Conservation (phyloP, 2,113 vertebrate species). For the Athene cunicularia region DNA sequence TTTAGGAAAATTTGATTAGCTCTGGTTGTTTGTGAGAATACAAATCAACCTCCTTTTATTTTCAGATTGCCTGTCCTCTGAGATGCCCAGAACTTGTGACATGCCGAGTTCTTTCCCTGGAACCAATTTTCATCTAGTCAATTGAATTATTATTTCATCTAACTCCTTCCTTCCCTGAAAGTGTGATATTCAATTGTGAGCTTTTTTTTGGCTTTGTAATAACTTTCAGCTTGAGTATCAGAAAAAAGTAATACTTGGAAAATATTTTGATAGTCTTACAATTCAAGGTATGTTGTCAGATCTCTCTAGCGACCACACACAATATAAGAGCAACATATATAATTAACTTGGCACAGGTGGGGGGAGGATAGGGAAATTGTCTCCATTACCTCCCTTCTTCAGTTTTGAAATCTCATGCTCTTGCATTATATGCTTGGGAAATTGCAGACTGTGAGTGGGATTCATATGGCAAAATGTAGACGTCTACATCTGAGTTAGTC, state of each 20-base stretch:
- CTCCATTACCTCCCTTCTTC: not conserved
- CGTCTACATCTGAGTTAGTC: slow-evolving; percentile 58
- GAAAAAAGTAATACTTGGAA: not conserved
- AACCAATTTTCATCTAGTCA: not conserved
- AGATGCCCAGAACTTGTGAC: not conserved
- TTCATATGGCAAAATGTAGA: slow-evolving; percentile 48
- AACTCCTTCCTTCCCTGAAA: not conserved
- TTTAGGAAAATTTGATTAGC: slow-evolving; percentile 23
- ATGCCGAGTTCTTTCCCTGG: not conserved
- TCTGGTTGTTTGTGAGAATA: slow-evolving; percentile 16
- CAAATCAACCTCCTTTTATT: not conserved
- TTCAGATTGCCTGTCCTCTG: not conserved
- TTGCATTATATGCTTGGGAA: not conserved
- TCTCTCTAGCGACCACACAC: not conserved
- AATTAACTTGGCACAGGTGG: not conserved
- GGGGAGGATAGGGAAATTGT: not conserved
- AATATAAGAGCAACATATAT: not conserved
- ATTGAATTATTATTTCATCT: not conserved
- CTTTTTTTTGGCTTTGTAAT: not conserved
- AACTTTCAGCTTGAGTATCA: not conserved
- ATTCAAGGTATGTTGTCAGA: slow-evolving; percentile 3
- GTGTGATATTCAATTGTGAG: not conserved
- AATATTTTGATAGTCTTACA: slow-evolving; percentile 28
- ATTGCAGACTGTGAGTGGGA: slow-evolving; percentile 67
- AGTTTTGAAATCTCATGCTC: slow-evolving; percentile 20